Evolutionary conservation across 2,113 vertebrate species (phyloP), one percentile per base, ranked within the genome.

Genomic region (Misgurnus anguillicaudatus): DNA sequence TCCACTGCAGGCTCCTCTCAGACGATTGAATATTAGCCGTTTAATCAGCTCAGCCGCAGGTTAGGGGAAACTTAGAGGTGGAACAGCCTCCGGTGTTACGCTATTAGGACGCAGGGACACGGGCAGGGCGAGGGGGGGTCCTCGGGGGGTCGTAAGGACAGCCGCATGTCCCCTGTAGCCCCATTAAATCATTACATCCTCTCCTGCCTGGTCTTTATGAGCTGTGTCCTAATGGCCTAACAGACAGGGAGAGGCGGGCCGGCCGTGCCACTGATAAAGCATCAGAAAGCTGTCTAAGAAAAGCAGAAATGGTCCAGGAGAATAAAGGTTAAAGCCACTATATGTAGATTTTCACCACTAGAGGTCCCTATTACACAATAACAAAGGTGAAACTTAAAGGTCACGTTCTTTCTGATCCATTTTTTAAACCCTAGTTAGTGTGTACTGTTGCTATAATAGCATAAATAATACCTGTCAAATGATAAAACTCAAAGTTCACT

Each of bases 161-260:
- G 93, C 93, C 70, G 84, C 67, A 78, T 83, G 90, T 92, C 93
- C 93, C 90, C 90, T 90, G 90, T 93, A 88, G 89, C 92, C 92
- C 93, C 91, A 94, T 96, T 96, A 96, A 97, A 96, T 96, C 94
- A 95, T 95, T 94, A 94, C 93, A 92, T 75, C 75, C 74, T 80
- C 69, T 57, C 90, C 94, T 92, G 92, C 93, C 90, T 92, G 90
- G 93, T 92, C 94, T 95, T 94, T 93, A 94, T 95, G 94, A 95
- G 94, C 93, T 95, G 94, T 94, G 94, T 93, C 94, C 93, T 93
- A 93, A 95, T 95, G 93, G 94, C 93, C 94, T 92, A 93, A 94
- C 94, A 94, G 94, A 94, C 92, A 90, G 92, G 91, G 89, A 88
- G 92, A 91, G 93, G 94, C 95, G 95, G 94, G 94, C 92, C 92